Base-by-base conservation (phyloP, 2,797 vertebrate species). In the Rhyacichthys aspro region DNA sequence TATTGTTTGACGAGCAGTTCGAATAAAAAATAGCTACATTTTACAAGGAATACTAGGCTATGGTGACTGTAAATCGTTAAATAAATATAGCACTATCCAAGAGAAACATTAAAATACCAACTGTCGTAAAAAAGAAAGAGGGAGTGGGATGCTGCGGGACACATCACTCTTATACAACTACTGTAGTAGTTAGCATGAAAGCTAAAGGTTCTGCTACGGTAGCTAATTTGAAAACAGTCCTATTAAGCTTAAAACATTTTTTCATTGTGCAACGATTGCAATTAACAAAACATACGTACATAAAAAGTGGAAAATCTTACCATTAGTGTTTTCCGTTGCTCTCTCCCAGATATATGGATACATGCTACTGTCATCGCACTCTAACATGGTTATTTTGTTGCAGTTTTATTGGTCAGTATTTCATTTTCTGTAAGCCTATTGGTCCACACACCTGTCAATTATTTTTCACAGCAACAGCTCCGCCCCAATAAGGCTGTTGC, bases 291-390 rank as follows among this genome's bases (percentile, higher is more conserved):
- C 14, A 28, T 1, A 9, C 1, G 5, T 5, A 0, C 37, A 1
- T 32, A 17, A 46, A 65, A n/a, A 38, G 5, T 1, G 11, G 18
- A 6, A 15, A 48, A 9, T 15, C 78, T 87, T 69, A 90, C 85
- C 87, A 88, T 88, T 39, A 78, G 79, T 76, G 14, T 78, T 47
- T 70, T 37, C 66, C 48, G 18, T 39, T 38, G 60, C 61, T 59
- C 58, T 55, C 12, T 73, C 43, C 8, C 43, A 39, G 34, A 55
- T 38, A 4, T 16, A 68, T 42, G 54, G 33, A 0, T 43, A 9
- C 17, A 33, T 28, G 58, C 54, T 65, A 7, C 66, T 11, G 59
- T 57, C 52, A 63, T 62, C 41, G 56, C 58, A 60, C 70, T 80
- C 75, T 64, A 84, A 74, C 79, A 50, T 18, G 17, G 3, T 2